These are phyloP conservation scores for Zele albiditarsus DNA, from an alignment of 2,888 invertebrate genomes.

Conservation along the genomic window DNA sequence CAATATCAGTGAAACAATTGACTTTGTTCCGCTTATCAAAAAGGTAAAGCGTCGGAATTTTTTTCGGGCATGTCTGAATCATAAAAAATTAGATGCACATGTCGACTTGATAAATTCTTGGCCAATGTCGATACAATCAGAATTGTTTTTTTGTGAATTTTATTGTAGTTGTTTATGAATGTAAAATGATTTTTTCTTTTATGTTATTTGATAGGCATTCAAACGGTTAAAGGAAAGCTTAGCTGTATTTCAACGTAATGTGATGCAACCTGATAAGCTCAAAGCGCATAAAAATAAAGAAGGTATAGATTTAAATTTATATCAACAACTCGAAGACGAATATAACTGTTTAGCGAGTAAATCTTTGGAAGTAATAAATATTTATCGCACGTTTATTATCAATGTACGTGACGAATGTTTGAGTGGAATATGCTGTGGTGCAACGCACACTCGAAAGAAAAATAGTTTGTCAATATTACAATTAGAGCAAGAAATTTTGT, in stretches of 20 bases:
- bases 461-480: conserved; percentile 77
- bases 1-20: conserved; percentile 83
- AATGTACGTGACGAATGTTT: conserved; percentile 75
- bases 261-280: conserved; percentile 53
- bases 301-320: conserved; percentile 39
- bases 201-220: conserved; percentile 65
- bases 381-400: conserved; percentile 74
- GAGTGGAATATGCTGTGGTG: conserved; percentile 76
- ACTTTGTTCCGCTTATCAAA: conserved; percentile 80
- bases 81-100: too few relatives aligned
- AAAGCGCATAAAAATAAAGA: conserved; percentile 48
- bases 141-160: conserved; percentile 7
- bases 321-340: conserved; percentile 40
- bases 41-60: conserved; percentile 75
- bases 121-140: too few relatives aligned
- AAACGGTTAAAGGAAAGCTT: conserved; percentile 75
- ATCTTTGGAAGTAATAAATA: conserved; percentile 56
- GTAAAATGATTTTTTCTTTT: neutral
- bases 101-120: too few relatives aligned
- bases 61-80: too few relatives aligned
- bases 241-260: conserved; percentile 56
- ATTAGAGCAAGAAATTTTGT: conserved; percentile 59
- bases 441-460: conserved; percentile 78
- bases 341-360: conserved; percentile 58
- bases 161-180: neutral